Evolutionary conservation across 2,113 vertebrate species (phyloP).

Genomic region (human (Homo sapiens)): DNA sequence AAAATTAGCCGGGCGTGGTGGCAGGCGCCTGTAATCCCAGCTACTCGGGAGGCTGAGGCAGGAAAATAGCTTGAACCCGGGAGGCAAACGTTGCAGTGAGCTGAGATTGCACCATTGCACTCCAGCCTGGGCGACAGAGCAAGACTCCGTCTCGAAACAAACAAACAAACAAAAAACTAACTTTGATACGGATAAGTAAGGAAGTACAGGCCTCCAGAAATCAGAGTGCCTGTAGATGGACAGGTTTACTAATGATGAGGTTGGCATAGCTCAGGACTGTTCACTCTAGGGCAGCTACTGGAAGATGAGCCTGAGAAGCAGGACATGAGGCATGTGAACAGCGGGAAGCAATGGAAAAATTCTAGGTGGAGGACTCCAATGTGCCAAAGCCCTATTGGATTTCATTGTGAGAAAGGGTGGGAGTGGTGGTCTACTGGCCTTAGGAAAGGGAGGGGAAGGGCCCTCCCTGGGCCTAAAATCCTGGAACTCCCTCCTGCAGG

Average conservation of each 20-base stretch:
- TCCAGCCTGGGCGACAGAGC: too few species aligned
- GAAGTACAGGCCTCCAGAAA: background rate
- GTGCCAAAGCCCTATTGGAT: background rate
- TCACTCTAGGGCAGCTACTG: background rate
- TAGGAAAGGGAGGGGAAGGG: background rate
- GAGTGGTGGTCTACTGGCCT: background rate
- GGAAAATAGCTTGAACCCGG: too few species aligned
- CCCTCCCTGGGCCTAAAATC: background rate
- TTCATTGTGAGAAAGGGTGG: conserved; percentile 3
- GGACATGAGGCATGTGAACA: background rate
- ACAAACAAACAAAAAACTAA: background rate
- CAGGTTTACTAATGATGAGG: background rate
- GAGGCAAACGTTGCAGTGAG: too few species aligned
- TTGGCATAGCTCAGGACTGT: background rate
- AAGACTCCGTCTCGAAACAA: too few species aligned
- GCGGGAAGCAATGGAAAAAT: background rate
- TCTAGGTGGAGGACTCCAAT: background rate
- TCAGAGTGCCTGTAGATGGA: background rate
- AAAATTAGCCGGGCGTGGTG: too few species aligned
- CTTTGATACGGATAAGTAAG: background rate
- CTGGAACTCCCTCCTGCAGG: conserved; percentile 21
- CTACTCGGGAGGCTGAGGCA: too few species aligned
- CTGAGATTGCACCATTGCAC: too few species aligned
- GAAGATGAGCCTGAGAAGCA: background rate
- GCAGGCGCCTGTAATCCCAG: too few species aligned